Base-by-base conservation (phyloP, 2,888 invertebrate genomes). In the Glomeris marginata region DNA sequence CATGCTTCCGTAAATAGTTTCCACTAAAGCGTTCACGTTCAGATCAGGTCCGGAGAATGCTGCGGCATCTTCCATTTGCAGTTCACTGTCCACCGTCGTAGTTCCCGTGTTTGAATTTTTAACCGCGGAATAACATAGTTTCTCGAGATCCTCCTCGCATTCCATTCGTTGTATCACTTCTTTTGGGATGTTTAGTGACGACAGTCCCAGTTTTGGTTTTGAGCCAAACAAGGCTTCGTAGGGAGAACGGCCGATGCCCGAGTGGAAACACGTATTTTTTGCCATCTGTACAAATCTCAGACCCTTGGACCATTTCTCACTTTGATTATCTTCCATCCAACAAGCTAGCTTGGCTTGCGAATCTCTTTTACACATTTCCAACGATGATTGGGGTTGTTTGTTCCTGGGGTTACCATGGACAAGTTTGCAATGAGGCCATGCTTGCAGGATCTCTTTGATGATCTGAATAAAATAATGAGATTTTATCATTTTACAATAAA, bases 291-390 rank as follows among this genome's bases (percentile, higher is more conserved):
- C 46, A 50, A 52, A 54, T 45, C 53, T 47, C 41, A 56, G 46
- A 47, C 53, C 54, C 21, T 57, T 48, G 38, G 44, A 49, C 56
- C 56, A 56, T 21, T 54, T 48, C 21, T 43, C 48, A 28, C 49
- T 42, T 46, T 52, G 36, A 28, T 53, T 52, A 41, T 52, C 46
- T 18, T 56, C 54, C 47, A 44, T 54, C 57, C 45, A 57, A 52
- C 21, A 34, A 16, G 38, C 54, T 49, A 37, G 52, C 54, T 33
- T 54, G 53, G 48, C 52, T 55, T 33, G 46, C 35, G 49, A 16
- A 34, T 46, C 50, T 34, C 21, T 41, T 42, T 55, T 55, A 16
- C 28, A 43, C 20, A 51, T 13, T 44, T 55, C 52, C 11, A 52
- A 37, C 20, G 40, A 43, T n/a, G 46, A 47, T 33, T 51, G 54